Base-by-base conservation (phyloP, 2,888 invertebrate genomes). In the Corbicula japonica region DNA sequence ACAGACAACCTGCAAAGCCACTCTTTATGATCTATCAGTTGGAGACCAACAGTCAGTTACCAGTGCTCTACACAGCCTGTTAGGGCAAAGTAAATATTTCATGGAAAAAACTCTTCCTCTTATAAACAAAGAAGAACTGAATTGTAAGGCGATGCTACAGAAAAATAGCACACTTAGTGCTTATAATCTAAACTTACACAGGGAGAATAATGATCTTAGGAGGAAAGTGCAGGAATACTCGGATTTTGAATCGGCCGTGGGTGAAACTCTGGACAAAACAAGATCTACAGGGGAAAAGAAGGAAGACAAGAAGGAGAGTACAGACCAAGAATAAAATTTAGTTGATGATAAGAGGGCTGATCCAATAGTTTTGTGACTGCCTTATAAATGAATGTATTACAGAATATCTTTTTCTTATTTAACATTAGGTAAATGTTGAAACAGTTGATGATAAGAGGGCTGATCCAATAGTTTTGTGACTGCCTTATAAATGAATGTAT, bases 141-240 rank as follows among this genome's bases (percentile, higher is more conserved):
- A 41, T 41, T 41, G 15, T 41, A 41, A 41, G 41, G 41, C 41
- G 15, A 41, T 15, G 12, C 10, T 41, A 12, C 41, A 41, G 41
- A 41, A 41, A 41, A 41, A 41, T 41, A 41, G 41, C 41, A 41
- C 41, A 41, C 41, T 41, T 41, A 41, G 15, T 41, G 41, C 41
- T 41, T 41, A 41, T 15, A 41, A 10, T 15, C 41, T 12, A 41
- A 10, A 41, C 15, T 15, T 41, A 10, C 41, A 41, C 15, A 41
- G 15, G 41, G 41, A 41, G 41, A 41, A 41, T 15, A 41, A 41
- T 41, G 41, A 41, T 41, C 41, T 41, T 15, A 41, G 41, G 41
- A 41, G 10, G 15, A 41, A 41, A 41, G n/a, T n/a, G n/a, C 41
- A 12, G 41, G 41, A 41, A 15, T 15, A 15, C 41, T 41, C 12